phyloP scores from a whole-genome alignment of 2,888 invertebrate genomes.

The Thyatira batis region DNA sequence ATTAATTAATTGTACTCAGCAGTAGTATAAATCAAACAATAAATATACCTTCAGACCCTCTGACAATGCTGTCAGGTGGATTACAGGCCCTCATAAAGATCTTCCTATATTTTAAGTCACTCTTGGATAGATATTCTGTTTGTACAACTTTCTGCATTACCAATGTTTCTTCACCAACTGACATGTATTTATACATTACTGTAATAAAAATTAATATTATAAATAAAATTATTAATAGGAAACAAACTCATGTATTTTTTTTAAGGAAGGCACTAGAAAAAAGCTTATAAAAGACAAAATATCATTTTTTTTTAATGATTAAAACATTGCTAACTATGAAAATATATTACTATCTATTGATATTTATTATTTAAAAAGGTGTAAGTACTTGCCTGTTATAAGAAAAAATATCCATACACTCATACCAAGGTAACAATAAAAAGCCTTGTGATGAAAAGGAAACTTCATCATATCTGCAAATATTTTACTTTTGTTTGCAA shows the following conservation, averaged over 20 bases:
- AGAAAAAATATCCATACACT: slow-evolving; percentile 91
- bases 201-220: slow-evolving; percentile 27
- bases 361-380: slow-evolving; percentile 5
- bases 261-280: no score
- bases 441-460: slow-evolving; percentile 87
- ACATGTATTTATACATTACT: slow-evolving; percentile 92
- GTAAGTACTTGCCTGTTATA: slow-evolving; percentile 86
- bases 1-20: no score
- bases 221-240: no score
- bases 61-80: slow-evolving; percentile 85
- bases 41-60: slow-evolving; percentile 89
- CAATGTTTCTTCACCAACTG: slow-evolving; percentile 78
- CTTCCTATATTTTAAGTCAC: slow-evolving; percentile 84
- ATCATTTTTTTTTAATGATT: no score
- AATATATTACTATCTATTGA: no score
- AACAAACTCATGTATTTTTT: no score
- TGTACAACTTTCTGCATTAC: slow-evolving; percentile 66
- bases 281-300: no score
- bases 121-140: slow-evolving; percentile 79
- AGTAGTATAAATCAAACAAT: slow-evolving; percentile 8
- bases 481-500: slow-evolving; percentile 47
- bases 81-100: slow-evolving; percentile 87
- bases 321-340: no score
- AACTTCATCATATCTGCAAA: slow-evolving; percentile 71
- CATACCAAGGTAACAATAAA: slow-evolving; percentile 91